A percentile compares a stretch with the other conserved stretches of the same genome.
Conservation (phyloP, 2,888 invertebrate genomes). For the Apomyelois bistriatella region DNA sequence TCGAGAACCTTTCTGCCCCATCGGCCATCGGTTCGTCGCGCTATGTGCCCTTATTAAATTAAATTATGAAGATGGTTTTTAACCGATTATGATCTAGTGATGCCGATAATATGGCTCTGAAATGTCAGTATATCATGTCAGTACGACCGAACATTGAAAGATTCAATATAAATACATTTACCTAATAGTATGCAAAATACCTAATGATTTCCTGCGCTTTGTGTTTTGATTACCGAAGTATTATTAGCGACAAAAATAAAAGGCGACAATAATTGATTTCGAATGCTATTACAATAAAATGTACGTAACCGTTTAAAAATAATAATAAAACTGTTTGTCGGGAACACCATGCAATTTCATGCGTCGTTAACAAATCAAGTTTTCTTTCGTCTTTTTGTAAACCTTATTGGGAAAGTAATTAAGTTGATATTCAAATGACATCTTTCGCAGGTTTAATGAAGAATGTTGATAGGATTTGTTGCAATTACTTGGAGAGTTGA, state of each 20-base stretch:
- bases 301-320: conserved; percentile 27
- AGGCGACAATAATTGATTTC: conserved; percentile 7
- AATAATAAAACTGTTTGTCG: conserved; percentile 43
- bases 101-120: too few relatives aligned
- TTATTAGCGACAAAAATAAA: conserved; percentile 2
- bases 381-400: conserved; percentile 35
- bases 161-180: too few relatives aligned
- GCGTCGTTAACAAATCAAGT: conserved; percentile 56
- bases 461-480: conserved; percentile 10
- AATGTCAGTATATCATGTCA: too few relatives aligned
- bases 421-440: conserved; percentile 21
- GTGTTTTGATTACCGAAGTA: not conserved
- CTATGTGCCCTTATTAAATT: too few relatives aligned
- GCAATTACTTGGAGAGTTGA: conserved; percentile 4
- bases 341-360: conserved; percentile 56
- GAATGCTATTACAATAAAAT: conserved; percentile 9
- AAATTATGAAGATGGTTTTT: too few relatives aligned
- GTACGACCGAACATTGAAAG: too few relatives aligned
- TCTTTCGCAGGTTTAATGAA: conserved; percentile 11
- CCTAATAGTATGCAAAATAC: too few relatives aligned
- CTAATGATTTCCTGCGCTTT: not conserved
- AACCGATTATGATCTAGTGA: too few relatives aligned
- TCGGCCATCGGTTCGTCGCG: too few relatives aligned
- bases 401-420: conserved; percentile 16
- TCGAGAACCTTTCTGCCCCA: too few relatives aligned